Percentiles rank a stretch among this genome's conserved stretches.
Evolutionary conservation across 2,888 invertebrate species (phyloP).

Genomic region (Drosophila vallismaia): DNA sequence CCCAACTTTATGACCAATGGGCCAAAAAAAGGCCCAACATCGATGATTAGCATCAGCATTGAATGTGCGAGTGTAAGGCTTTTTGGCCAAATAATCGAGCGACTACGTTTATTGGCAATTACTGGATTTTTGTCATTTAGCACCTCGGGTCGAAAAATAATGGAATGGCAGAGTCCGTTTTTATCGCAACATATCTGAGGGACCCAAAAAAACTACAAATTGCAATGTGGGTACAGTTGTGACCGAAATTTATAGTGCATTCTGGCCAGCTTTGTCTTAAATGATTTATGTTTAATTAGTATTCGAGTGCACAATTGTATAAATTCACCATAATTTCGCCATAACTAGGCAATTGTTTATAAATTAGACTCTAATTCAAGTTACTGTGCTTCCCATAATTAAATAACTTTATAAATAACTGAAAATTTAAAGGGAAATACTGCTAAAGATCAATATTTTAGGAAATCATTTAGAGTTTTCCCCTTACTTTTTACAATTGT

Average conservation of each 20-base stretch:
- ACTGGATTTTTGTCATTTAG: conserved; percentile 43
- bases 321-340: conserved; percentile 16
- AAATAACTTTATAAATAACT: too few species aligned
- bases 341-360: conserved; percentile 14
- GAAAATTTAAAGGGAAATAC: background rate
- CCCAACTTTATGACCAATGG: conserved; percentile 27
- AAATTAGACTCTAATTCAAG: background rate
- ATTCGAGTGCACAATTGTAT: conserved; percentile 4
- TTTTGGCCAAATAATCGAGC: conserved; percentile 18
- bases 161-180: conserved; percentile 14
- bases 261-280: background rate
- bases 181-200: conserved; percentile 12
- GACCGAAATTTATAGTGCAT: conserved; percentile 1
- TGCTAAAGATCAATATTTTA: too few species aligned
- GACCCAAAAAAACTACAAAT: background rate
- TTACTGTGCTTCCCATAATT: too few species aligned
- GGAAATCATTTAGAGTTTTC: too few species aligned
- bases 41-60: conserved; percentile 33
- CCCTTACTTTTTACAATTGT: too few species aligned
- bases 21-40: conserved; percentile 39
- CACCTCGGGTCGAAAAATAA: conserved; percentile 28
- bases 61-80: background rate
- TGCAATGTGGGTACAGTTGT: conserved; percentile 3
- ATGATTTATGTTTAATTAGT: conserved; percentile 39
- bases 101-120: conserved; percentile 35